Base-by-base conservation (phyloP, 1,140 invertebrate species). In the Drosophila funebris region DNA sequence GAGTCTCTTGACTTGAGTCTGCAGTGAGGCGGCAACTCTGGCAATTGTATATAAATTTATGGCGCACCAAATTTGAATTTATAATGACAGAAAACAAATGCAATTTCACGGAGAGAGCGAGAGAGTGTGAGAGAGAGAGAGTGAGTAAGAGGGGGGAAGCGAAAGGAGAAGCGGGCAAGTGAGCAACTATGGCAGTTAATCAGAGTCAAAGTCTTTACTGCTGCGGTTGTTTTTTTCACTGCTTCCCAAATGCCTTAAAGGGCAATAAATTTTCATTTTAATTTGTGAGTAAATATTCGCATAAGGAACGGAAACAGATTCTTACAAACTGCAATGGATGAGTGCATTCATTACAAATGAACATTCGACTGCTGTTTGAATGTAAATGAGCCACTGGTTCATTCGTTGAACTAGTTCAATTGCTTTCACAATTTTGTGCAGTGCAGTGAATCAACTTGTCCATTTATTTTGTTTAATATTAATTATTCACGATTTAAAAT, bases 21-120 rank as follows among this genome's bases (percentile, higher is more conserved):
- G 58, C 20, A 48, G 8, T 13, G 53, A 41, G 20, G 4, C 6
- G 61, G 58, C 64, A 75, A 56, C 76, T 63, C 81, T 74, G 81
- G 68, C 48, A 70, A 67, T 54, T 84, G 74, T 71, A 74, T 56
- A 60, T 54, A 61, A 78, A 85, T 87, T 87, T 85, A 85, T 88
- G 63, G 83, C 41, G 66, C 50, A 78, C 74, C 78, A 85, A 82
- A 87, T 85, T 87, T 87, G 78, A 85, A 85, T 85, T 87, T 85
- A 85, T 85, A 85, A 85, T 85, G 81, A 85, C 81, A 78, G 70
- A 75, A 78, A 85, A 87, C 81, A 85, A 85, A 85, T 85, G 81
- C 81, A 82, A 71, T 85, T 78, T 78, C 60, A 22, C 9, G 11
- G 13, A 8, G 11, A 22, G 11, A 24, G 16, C n/a, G 41, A 22